Conservation (phyloP, 2,888 invertebrate genomes). For the Frankliniella fusca region DNA sequence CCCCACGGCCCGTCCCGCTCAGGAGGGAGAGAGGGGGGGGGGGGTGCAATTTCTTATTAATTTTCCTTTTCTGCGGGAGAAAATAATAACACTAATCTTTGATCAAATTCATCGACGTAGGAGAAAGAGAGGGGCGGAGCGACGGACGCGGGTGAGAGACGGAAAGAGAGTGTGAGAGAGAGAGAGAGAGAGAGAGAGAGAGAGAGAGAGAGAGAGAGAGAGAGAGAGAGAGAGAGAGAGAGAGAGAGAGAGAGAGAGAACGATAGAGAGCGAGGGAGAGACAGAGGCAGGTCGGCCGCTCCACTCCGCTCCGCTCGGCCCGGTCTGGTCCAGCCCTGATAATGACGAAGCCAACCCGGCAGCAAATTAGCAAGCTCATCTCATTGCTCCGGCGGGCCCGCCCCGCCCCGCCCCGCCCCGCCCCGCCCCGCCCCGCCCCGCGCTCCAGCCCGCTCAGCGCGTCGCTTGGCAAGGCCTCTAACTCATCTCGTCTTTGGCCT, state of each 20-base stretch:
- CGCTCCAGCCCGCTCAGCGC: neutral
- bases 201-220: too few relatives aligned
- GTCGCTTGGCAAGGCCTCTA: neutral
- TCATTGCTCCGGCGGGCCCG: neutral
- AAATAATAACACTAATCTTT: slow-evolving; percentile 9
- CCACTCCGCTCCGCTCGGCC: too few relatives aligned
- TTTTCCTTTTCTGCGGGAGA: neutral
- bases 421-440: neutral
- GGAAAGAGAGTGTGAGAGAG: too few relatives aligned
- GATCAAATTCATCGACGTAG: neutral
- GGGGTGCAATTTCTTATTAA: neutral
- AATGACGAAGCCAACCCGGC: neutral
- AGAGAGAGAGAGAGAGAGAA: too few relatives aligned
- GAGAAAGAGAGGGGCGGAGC: neutral
- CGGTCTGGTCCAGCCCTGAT: neutral
- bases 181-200: too few relatives aligned
- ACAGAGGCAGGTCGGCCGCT: too few relatives aligned
- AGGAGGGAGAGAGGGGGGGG: too few relatives aligned
- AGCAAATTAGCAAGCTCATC: slow-evolving; percentile 21
- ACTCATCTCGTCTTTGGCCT: neutral
- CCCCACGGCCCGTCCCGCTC: too few relatives aligned
- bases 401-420: neutral
- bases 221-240: too few relatives aligned
- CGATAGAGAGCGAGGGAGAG: too few relatives aligned
- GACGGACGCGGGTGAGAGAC: neutral